phyloP scores from a whole-genome alignment of 2,888 invertebrate genomes.

The Spialia ferax region DNA sequence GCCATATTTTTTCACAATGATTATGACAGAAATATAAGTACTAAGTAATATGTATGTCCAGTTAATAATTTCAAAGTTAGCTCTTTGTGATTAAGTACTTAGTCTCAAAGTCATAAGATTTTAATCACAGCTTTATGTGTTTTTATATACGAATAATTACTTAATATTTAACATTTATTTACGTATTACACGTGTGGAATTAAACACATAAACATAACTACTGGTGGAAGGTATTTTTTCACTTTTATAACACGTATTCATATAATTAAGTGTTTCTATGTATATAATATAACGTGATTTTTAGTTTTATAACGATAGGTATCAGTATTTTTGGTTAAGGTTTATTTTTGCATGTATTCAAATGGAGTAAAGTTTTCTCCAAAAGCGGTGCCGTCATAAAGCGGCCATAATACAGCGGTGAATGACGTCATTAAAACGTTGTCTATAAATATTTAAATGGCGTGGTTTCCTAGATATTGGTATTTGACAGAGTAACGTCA shows the following conservation, averaged over 20 bases:
- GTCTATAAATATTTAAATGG: no score
- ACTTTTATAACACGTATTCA: not conserved
- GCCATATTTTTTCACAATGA: no score
- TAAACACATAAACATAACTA: slow-evolving; percentile 1
- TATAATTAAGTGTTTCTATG: slow-evolving; percentile 15
- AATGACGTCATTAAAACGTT: no score
- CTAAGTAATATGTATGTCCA: no score
- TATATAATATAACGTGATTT: slow-evolving; percentile 12
- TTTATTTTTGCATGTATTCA: slow-evolving; percentile 19
- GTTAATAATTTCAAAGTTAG: no score
- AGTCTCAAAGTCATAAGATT: not conserved
- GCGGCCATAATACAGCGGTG: no score
- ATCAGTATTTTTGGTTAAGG: slow-evolving; percentile 25
- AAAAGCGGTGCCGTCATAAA: no score
- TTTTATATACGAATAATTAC: not conserved
- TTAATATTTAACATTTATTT: slow-evolving; percentile 3
- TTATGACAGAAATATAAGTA: no score
- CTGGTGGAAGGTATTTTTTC: not conserved
- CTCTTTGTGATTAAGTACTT: no score
- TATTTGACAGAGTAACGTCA: no score
- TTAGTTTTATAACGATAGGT: not conserved
- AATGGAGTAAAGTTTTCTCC: no score
- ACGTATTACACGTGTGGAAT: not conserved
- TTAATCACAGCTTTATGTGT: not conserved
- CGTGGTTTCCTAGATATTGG: no score